Percentiles rank a stretch among this genome's conserved stretches.
These are phyloP conservation scores for Echinops telfairi DNA, from an alignment of 2,113 vertebrate genomes.

Conservation along the genomic window DNA sequence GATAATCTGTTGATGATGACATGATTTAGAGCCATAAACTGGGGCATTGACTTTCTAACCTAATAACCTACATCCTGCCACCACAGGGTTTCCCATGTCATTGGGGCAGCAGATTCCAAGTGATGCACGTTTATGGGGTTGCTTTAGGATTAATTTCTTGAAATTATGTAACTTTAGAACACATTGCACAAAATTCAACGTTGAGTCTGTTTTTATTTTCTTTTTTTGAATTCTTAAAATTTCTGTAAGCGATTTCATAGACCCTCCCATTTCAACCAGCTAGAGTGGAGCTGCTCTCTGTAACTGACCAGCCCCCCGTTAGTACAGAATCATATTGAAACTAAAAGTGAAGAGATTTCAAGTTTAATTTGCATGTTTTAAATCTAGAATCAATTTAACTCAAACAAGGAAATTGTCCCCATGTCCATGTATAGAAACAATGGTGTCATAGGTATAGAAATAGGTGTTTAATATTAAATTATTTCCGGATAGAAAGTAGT, in stretches of 20 bases:
- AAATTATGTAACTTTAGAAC: neutral
- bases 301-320: neutral
- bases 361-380: neutral
- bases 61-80: neutral
- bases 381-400: neutral
- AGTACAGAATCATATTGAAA: neutral
- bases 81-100: no score
- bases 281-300: neutral
- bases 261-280: neutral
- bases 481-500: no score
- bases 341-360: neutral
- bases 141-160: neutral
- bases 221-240: neutral
- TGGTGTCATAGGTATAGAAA: neutral
- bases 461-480: neutral
- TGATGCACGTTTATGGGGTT: rapidly evolving
- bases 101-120: neutral
- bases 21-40: neutral
- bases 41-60: neutral
- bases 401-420: neutral
- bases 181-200: neutral
- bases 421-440: neutral
- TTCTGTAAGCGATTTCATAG: neutral
- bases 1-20: neutral
- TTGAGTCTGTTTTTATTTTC: neutral